These are phyloP conservation scores for Junonia oenone DNA, from an alignment of 2,888 invertebrate species.

Conservation along the genomic window DNA sequence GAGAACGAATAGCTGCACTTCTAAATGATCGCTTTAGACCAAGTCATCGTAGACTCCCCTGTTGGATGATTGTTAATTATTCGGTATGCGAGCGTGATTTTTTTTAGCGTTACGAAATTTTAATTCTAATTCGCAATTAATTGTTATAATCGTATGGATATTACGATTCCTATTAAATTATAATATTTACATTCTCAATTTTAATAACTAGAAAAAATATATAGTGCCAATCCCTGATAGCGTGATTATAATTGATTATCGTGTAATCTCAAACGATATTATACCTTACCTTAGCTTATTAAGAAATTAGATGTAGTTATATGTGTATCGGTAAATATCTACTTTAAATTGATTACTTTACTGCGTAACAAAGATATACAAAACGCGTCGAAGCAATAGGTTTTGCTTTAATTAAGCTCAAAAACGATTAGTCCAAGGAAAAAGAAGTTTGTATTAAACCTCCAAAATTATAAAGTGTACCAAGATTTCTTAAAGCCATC, in stretches of 20 bases:
- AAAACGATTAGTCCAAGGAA: not conserved
- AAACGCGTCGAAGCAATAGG: not conserved
- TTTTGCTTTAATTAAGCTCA: not conserved
- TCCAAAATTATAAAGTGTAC: no score
- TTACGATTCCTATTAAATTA: slow-evolving; percentile 60
- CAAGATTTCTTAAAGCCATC: no score
- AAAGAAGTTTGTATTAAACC: no score
- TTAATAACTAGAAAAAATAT: slow-evolving; percentile 49
- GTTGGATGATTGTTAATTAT: slow-evolving; percentile 43
- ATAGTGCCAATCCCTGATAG: slow-evolving; percentile 66
- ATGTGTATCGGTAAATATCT: slow-evolving; percentile 45
- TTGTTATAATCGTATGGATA: slow-evolving; percentile 54
- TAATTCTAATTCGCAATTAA: slow-evolving; percentile 58
- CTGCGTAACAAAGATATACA: not conserved
- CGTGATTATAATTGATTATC: slow-evolving; percentile 50
- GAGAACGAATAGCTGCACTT: slow-evolving; percentile 76
- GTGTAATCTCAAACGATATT: slow-evolving; percentile 47
- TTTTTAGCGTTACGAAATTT: slow-evolving; percentile 50
- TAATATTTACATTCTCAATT: slow-evolving; percentile 51
- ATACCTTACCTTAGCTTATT: slow-evolving; percentile 52
- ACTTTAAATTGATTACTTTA: slow-evolving; percentile 9
- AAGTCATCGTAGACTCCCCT: slow-evolving; percentile 36
- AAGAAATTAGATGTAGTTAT: slow-evolving; percentile 59
- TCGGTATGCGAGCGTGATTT: slow-evolving; percentile 41
- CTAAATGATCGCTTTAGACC: slow-evolving; percentile 26